A percentile compares a stretch with the other conserved stretches of the same genome.
Evolutionary conservation across 2,888 invertebrate species (phyloP).

Genomic region (Trissoscelio sp.): DNA sequence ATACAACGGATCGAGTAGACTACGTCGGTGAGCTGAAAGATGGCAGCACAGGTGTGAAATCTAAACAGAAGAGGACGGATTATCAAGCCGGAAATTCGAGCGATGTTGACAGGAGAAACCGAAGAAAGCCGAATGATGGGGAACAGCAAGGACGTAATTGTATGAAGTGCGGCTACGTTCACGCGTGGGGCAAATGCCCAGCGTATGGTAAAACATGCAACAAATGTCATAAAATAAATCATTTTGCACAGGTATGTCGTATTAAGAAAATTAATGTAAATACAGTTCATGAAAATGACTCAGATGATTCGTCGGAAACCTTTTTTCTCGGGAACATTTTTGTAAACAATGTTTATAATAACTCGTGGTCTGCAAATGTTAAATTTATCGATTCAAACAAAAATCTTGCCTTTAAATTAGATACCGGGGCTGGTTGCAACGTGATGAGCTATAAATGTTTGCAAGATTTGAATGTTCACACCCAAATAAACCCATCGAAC

Average conservation of each 20-base stretch:
- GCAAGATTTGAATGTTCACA: not conserved
- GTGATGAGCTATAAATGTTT: slow-evolving; percentile 1
- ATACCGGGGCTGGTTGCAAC: slow-evolving; percentile 23
- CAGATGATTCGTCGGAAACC: not conserved
- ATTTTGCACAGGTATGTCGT: slow-evolving; percentile 41
- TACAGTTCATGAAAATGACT: not conserved
- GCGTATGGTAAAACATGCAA: slow-evolving; percentile 63
- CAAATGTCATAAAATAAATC: slow-evolving; percentile 40
- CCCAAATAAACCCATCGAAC: not conserved
- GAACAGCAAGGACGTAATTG: no score
- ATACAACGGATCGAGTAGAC: not conserved
- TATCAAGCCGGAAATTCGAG: not conserved
- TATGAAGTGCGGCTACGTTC: no score
- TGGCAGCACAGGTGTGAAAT: no score
- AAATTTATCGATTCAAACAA: slow-evolving; percentile 14
- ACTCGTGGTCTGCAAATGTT: slow-evolving; percentile 2
- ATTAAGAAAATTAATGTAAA: slow-evolving; percentile 12
- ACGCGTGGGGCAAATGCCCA: slow-evolving; percentile 53
- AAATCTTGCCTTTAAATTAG: not conserved
- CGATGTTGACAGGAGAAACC: slow-evolving; percentile 33
- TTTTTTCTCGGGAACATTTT: slow-evolving; percentile 14
- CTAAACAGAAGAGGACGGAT: not conserved
- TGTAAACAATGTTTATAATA: not conserved
- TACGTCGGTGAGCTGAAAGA: not conserved
- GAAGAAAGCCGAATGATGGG: slow-evolving; percentile 24